These are phyloP conservation scores for Lasius fuliginosus DNA, from an alignment of 2,888 invertebrate species.

Conservation along the genomic window DNA sequence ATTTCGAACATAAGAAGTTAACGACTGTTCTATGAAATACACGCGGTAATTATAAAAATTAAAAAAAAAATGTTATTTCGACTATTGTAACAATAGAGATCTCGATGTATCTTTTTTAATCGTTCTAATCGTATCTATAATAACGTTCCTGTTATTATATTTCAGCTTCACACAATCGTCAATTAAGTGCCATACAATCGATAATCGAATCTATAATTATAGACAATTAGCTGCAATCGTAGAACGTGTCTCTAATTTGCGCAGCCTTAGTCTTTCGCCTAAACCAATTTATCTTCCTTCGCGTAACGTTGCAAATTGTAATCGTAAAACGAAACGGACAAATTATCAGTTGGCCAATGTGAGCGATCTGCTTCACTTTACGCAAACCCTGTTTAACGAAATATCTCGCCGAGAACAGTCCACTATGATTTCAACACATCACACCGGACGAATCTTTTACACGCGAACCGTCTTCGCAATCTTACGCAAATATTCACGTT, in stretches of 20 bases:
- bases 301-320: background rate
- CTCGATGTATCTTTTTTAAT: background rate
- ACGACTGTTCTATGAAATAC: conserved; percentile 3
- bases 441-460: conserved; percentile 10
- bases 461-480: conserved; percentile 17
- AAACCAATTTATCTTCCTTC: background rate
- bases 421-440: conserved; percentile 26
- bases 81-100: background rate
- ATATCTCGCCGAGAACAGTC: conserved; percentile 11
- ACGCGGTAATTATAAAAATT: background rate
- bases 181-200: conserved; percentile 11
- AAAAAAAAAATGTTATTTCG: background rate
- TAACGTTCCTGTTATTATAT: background rate
- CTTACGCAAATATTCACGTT: conserved; percentile 29
- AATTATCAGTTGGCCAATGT: conserved; percentile 33
- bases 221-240: conserved; percentile 10
- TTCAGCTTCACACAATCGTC: background rate
- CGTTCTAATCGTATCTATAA: background rate
- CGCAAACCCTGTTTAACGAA: conserved; percentile 32
- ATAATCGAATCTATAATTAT: conserved; percentile 17
- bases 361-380: conserved; percentile 25
- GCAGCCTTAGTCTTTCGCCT: background rate
- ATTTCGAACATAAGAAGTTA: conserved; percentile 29
- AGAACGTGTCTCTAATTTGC: background rate
- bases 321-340: conserved; percentile 10